Evolutionary conservation across 2,113 vertebrate species (phyloP), one percentile per base, ranked within the genome.

Genomic region (Oncorhynchus clarkii): DNA sequence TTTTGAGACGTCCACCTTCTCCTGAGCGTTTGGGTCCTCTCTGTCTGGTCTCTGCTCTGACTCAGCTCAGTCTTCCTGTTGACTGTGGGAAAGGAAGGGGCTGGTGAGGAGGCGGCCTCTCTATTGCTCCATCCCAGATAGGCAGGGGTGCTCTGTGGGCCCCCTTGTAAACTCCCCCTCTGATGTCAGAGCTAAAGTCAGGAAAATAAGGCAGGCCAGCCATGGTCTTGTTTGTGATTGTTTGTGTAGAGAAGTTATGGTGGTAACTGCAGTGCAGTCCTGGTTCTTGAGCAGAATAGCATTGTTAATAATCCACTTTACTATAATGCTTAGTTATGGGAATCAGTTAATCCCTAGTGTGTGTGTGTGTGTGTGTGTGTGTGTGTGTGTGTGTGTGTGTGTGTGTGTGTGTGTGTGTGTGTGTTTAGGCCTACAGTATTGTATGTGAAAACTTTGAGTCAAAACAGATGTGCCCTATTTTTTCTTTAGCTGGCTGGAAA

Each of bases 41-140:
- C 68, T 87, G 59, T 71, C 67, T 62, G 49, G 45, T 29, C 59
- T 67, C 54, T 20, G 26, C 8, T 39, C 34, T 60, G 18, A 26
- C 85, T 54, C 29, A 78, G 81, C 84, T 78, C 82, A 80, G 83
- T 80, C 88, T 93, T 93, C 93, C 92, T 92, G 90, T 93, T 92
- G 89, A 92, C 85, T 90, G 80, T 87, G 84, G 86, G 88, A 88
- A 88, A 85, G 87, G 73, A 86, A 88, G 81, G 74, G 89, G 88
- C 85, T 78, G 86, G 86, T 76, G 84, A 84, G 80, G 79, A 75
- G 71, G 74, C 79, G 78, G 78, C 60, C 39, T 74, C 14, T 79
- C 84, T 84, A 74, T 84, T 76, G 78, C 72, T 77, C 16, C 29
- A 27, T 16, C 67, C 67, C 29, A 87, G 84, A 89, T 45, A 78